Evolutionary conservation across 1,140 invertebrate species (phyloP), one percentile per base, ranked within the genome.

Genomic region (Grapholita molesta): DNA sequence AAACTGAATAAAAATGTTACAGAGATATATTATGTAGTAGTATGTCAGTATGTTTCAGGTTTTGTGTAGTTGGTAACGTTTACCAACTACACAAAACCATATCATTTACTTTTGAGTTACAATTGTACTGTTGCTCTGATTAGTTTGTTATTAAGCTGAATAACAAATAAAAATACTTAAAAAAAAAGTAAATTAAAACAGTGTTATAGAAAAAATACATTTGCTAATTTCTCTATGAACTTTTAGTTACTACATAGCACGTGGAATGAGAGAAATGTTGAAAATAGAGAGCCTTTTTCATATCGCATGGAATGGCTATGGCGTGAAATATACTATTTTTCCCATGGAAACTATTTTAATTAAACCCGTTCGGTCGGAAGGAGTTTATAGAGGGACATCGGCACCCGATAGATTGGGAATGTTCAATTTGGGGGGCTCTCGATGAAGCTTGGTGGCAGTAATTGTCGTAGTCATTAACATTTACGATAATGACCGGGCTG

Each of bases 381-480:
- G 81, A 87, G 80, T 84, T 89, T 86, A 85, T 84, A 82, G 82
- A 79, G 82, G 84, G 77, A 79, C 79, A 78, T 73, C 76, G 80
- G 71, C 78, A 70, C 70, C 75, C 79, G 74, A 82, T 84, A 86
- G 84, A 87, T 88, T 83, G 82, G 82, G 78, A 86, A 82, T 84
- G 84, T 86, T 84, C 85, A 81, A 85, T 88, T 86, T 80, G 70
- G 78, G 76, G 72, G 78, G 75, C 79, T 84, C 78, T 75, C 74
- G 80, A 84, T 79, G 83, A 79, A 83, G 86, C 79, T 86, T 74
- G 70, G 75, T 77, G 77, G 79, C 72, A 72, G 83, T 89, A 89
- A 91, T 89, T 87, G 87, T 86, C 81, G 77, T 81, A 73, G 78
- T 82, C 87, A 89, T 91, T 89, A 91, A 89, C 85, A 84, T 91